A percentile compares a stretch with the other conserved stretches of the same genome.
These are phyloP conservation scores for Drosophila burlai DNA, from an alignment of 1,140 invertebrate species.

Conservation along the genomic window DNA sequence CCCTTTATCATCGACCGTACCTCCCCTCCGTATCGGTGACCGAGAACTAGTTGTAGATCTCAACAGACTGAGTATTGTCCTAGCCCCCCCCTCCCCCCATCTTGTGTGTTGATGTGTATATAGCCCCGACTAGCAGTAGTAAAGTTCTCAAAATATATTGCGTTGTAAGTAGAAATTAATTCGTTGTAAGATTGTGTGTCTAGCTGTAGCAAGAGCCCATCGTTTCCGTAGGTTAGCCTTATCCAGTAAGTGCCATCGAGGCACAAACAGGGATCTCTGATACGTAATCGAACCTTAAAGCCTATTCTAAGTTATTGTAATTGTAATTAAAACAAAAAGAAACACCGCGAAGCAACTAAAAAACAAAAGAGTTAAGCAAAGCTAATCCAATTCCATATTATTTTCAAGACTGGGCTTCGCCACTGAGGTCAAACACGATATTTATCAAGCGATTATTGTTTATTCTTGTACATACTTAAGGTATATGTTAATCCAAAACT, in stretches of 20 bases:
- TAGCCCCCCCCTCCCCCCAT: conserved; percentile 1
- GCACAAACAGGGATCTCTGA: conserved; percentile 67
- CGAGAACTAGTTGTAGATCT: conserved; percentile 73
- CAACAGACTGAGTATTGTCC: conserved; percentile 78
- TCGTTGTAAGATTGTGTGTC: conserved; percentile 13
- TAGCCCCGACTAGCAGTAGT: conserved; percentile 4
- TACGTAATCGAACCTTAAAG: conserved; percentile 59
- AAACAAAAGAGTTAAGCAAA: conserved; percentile 21
- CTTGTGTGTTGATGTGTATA: conserved; percentile 10
- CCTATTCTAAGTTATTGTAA: conserved; percentile 34
- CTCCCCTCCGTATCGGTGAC: conserved; percentile 10
- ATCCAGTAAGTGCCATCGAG: conserved; percentile 69
- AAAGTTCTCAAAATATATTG: conserved; percentile 59
- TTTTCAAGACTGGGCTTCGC: conserved; percentile 69
- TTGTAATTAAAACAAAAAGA: background rate
- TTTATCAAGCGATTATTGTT: conserved; percentile 40
- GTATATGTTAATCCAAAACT: conserved; percentile 51
- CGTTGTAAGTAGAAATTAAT: conserved; percentile 11
- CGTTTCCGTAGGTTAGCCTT: conserved; percentile 60
- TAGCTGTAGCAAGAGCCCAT: conserved; percentile 48
- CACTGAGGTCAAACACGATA: conserved; percentile 33
- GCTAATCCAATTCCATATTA: conserved; percentile 51
- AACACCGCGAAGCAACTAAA: conserved; percentile 7
- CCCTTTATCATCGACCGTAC: conserved; percentile 50
- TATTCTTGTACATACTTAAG: conserved; percentile 26